Conservation (phyloP, 2,113 vertebrate genomes). For the Anhinga rufa region DNA sequence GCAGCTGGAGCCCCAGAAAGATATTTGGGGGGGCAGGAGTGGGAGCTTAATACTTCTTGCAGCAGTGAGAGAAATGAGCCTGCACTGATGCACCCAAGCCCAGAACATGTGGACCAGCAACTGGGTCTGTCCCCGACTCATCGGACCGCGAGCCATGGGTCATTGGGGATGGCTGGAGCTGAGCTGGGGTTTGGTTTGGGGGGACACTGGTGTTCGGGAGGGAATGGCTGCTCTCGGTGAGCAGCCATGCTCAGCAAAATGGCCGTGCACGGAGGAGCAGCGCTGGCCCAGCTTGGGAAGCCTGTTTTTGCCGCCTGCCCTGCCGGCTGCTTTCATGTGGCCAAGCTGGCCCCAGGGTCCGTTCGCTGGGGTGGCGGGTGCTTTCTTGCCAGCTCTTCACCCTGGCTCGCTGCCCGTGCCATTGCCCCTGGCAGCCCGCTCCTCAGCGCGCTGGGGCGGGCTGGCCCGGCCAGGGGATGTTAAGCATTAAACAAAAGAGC, state of each 20-base stretch:
- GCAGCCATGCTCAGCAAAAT: not conserved
- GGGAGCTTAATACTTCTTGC: not conserved
- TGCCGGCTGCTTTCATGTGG: accelerated
- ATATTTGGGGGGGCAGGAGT: not conserved
- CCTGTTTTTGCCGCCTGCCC: not conserved
- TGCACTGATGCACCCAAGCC: accelerated
- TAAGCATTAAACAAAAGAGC: slow-evolving; percentile 57
- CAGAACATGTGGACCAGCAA: accelerated
- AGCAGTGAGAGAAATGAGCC: not conserved
- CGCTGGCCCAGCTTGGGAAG: not conserved
- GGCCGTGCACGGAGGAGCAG: not conserved
- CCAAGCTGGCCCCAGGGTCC: not conserved
- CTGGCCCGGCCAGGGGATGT: not conserved
- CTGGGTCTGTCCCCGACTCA: accelerated
- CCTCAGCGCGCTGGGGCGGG: not conserved
- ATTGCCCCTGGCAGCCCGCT: not conserved
- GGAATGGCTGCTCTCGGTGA: accelerated
- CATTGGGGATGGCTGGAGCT: not conserved
- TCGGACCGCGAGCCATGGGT: not conserved
- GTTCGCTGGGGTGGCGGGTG: not conserved
- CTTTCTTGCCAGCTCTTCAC: not conserved
- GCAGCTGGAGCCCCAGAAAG: not conserved
- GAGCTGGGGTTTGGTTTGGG: not conserved
- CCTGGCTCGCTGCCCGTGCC: not conserved
- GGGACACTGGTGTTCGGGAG: not conserved